Evolutionary conservation across 1,140 invertebrate species (phyloP).

Genomic region (Tribolium castaneum): DNA sequence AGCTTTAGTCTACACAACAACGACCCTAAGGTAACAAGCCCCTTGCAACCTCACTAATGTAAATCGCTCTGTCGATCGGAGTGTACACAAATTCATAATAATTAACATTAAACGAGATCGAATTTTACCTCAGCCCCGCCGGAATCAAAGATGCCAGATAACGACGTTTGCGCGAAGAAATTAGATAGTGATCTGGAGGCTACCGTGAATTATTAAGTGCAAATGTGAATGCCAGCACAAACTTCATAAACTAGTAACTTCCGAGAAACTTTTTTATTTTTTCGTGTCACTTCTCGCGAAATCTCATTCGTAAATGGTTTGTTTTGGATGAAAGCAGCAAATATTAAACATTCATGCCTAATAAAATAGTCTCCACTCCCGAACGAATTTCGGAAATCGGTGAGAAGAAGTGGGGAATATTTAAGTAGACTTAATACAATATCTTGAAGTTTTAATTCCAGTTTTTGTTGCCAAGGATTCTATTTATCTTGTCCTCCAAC

Average conservation of each 20-base stretch:
- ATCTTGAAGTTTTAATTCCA: background rate
- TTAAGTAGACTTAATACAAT: background rate
- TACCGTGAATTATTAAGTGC: background rate
- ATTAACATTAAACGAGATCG: background rate
- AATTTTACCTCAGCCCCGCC: background rate
- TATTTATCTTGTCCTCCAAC: constrained; percentile 17
- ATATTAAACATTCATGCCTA: background rate
- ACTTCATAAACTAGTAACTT: background rate
- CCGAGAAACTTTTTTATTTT: constrained; percentile 5
- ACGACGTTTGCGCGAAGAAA: no score
- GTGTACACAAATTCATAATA: background rate
- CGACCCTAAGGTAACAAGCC: background rate
- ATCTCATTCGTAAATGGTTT: background rate
- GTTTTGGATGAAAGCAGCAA: background rate
- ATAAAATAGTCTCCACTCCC: background rate
- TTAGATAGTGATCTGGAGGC: no score
- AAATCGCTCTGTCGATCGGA: background rate
- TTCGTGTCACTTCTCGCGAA: background rate
- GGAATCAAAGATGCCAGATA: background rate
- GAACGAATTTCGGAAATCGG: background rate
- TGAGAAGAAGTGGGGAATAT: background rate
- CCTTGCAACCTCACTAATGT: background rate
- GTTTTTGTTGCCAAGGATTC: constrained; percentile 7
- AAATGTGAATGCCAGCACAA: background rate
- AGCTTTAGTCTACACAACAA: constrained; percentile 1